Conservation (phyloP, 2,797 vertebrate species). For the Taenioides sp. region DNA sequence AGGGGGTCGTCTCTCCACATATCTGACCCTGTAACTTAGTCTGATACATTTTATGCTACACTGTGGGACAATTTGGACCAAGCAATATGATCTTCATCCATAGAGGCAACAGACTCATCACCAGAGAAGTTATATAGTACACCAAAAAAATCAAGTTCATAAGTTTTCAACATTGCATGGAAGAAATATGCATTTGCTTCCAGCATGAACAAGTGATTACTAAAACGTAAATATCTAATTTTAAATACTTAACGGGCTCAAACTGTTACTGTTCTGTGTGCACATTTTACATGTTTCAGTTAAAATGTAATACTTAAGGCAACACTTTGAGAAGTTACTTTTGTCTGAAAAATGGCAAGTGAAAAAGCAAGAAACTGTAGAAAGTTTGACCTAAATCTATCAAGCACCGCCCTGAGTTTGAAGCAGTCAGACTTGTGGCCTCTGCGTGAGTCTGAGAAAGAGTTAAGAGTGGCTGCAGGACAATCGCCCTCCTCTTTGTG, state of each 20-base stretch:
- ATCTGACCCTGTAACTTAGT: no score
- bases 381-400: slow-evolving; percentile 10
- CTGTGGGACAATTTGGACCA: background rate
- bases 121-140: background rate
- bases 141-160: no score
- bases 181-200: background rate
- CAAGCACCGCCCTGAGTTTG: background rate
- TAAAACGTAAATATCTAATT: background rate
- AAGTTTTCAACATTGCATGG: background rate
- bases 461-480: background rate
- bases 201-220: background rate
- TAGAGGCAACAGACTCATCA: background rate
- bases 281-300: background rate
- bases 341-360: background rate
- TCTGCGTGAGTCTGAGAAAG: background rate
- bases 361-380: background rate
- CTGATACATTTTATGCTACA: background rate
- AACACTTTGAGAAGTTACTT: no score
- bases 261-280: background rate
- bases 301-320: background rate
- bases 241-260: background rate
- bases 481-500: background rate
- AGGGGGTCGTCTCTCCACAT: no score
- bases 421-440: background rate
- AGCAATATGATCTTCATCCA: background rate